A percentile compares a stretch with the other conserved stretches of the same genome.
These are phyloP conservation scores for Seriola aureovittata DNA, from an alignment of 2,113 vertebrate genomes.

Conservation along the genomic window DNA sequence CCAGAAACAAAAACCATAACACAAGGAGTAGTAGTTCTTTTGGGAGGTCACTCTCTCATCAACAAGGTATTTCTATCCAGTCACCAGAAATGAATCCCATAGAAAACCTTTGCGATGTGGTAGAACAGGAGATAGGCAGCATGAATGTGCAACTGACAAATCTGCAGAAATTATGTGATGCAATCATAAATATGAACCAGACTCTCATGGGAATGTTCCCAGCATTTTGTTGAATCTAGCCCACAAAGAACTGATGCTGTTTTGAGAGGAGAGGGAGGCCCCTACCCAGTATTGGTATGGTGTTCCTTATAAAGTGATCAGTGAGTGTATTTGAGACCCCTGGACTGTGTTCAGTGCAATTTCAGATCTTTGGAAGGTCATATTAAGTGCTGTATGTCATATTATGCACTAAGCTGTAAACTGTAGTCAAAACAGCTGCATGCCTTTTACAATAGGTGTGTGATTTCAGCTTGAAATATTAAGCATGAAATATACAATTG, in stretches of 20 bases:
- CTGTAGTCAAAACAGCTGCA: neutral
- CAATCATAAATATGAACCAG: neutral
- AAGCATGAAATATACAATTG: neutral
- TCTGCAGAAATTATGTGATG: neutral
- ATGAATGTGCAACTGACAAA: neutral
- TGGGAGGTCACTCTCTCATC: no score
- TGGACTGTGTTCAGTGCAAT: neutral
- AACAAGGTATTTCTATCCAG: no score
- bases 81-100: no score
- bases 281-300: no score
- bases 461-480: neutral
- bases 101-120: neutral
- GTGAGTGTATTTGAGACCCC: neutral
- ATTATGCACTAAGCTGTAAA: neutral
- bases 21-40: no score
- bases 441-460: neutral
- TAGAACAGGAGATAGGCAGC: neutral
- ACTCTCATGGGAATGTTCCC: neutral
- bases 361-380: neutral
- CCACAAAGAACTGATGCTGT: neutral
- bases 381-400: neutral
- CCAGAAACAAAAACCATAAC: no score
- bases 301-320: no score
- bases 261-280: neutral
- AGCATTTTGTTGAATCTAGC: neutral